A percentile compares a stretch with the other conserved stretches of the same genome.
Evolutionary conservation across 2,113 vertebrate genomes (phyloP).

Genomic region (Empidonax traillii): DNA sequence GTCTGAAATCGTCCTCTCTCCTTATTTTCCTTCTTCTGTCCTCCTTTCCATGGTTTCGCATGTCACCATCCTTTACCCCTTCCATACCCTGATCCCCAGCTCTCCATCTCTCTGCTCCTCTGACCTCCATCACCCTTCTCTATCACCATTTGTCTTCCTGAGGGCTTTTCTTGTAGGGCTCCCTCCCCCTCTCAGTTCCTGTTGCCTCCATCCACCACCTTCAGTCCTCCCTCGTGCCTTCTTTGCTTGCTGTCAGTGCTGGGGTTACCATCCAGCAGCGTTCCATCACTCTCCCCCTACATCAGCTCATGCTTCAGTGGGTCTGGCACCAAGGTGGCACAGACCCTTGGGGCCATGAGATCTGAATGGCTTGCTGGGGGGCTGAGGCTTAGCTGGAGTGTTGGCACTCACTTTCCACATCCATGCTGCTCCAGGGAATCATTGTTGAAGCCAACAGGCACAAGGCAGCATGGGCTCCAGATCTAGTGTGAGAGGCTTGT

Average conservation of each 20-base stretch:
- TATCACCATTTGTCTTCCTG: neutral
- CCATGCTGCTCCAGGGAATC: rapidly evolving
- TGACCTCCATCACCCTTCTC: neutral
- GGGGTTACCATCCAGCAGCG: neutral
- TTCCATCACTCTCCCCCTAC: neutral
- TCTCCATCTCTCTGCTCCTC: neutral
- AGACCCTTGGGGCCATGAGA: rapidly evolving
- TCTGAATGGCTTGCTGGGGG: neutral
- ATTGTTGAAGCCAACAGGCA: neutral
- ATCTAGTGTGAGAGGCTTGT: neutral
- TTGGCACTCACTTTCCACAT: neutral
- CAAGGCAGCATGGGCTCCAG: neutral
- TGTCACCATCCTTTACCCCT: neutral
- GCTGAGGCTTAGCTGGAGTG: neutral
- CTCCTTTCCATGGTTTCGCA: neutral
- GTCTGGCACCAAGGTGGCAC: rapidly evolving
- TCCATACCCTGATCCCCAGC: neutral
- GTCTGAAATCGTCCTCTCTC: neutral
- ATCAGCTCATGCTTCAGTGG: neutral
- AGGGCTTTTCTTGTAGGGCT: neutral
- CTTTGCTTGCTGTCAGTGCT: neutral
- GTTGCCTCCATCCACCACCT: neutral
- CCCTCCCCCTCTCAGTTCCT: neutral
- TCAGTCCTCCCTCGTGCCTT: neutral
- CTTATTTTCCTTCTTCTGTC: neutral